Evolutionary conservation across 37 sponge, comb jelly and placozoan species (phyloP), one percentile per base, ranked within the genome.

Genomic region (Chondrilla cf. caribensis): DNA sequence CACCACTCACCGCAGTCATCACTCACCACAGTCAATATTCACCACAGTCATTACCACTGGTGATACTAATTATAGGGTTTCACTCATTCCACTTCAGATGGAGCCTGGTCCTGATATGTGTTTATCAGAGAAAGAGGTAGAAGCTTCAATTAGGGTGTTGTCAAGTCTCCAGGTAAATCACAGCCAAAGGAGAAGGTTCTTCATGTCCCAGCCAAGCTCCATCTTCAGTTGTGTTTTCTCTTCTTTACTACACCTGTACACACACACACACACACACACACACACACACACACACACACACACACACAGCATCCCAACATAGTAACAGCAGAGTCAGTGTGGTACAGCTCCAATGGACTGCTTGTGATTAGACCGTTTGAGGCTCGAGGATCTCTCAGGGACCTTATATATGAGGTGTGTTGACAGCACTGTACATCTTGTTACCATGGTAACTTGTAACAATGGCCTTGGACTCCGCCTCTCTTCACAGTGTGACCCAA

Each of bases 51-150:
- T n/a, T n/a, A n/a, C n/a, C n/a, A n/a, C n/a, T n/a, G n/a, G n/a
- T n/a, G n/a, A n/a, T n/a, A n/a, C n/a, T n/a, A n/a, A n/a, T n/a
- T n/a, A n/a, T n/a, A n/a, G n/a, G n/a, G n/a, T n/a, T n/a, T n/a
- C n/a, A n/a, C n/a, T n/a, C n/a, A n/a, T n/a, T n/a, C n/a, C n/a
- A 1, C 38, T 44, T 0, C 79, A 94, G 91, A 39, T 72, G 58
- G 91, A 88, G 51, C 95, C 95, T 38, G 95, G 95, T 22, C 91
- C 88, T 37, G 88, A 90, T 44, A 84, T 86, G 60, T 78, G 64
- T 64, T 83, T 95, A 17, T 55, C 83, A 15, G 88, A 92, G 43
- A 92, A 81, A 65, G 95, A 95, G 21, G 59, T 89, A 26, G 88
- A 88, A 37, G 58, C 83, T 0, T 70, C 81, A 29, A 68, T 92